Evolutionary conservation across 2,888 invertebrate species (phyloP).

Genomic region (Latrodectus elegans): DNA sequence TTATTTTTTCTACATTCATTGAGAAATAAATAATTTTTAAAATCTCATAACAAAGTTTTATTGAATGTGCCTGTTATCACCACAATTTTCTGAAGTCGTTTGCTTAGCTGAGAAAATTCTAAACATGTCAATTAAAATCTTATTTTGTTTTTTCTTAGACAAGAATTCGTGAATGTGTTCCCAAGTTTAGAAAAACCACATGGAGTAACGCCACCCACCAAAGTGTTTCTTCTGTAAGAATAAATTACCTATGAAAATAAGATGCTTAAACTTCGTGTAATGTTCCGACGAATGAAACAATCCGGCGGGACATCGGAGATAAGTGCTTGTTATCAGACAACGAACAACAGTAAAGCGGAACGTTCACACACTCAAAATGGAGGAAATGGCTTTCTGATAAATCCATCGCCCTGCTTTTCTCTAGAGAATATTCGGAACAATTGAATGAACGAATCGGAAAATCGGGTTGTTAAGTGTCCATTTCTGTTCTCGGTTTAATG

Average conservation of each 20-base stretch:
- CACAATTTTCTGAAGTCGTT: too few species aligned
- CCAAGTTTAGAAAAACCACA: too few species aligned
- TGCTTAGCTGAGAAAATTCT: too few species aligned
- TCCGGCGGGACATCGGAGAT: neutral
- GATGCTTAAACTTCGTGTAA: neutral
- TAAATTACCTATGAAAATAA: neutral
- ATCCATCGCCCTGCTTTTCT: slow-evolving; percentile 17
- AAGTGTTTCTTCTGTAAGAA: too few species aligned
- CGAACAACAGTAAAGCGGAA: slow-evolving; percentile 17
- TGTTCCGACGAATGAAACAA: neutral
- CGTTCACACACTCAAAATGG: slow-evolving; percentile 37
- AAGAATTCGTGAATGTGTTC: too few species aligned
- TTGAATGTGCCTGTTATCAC: too few species aligned
- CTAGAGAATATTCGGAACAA: slow-evolving; percentile 44
- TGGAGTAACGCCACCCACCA: too few species aligned
- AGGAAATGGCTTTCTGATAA: slow-evolving; percentile 36
- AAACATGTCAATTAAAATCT: too few species aligned
- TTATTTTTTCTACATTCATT: too few species aligned
- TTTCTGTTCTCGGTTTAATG: slow-evolving; percentile 24
- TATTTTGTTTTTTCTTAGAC: too few species aligned
- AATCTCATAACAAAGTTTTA: too few species aligned
- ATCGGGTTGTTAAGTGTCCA: slow-evolving; percentile 19
- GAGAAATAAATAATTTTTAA: too few species aligned
- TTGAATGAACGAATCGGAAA: slow-evolving; percentile 18
- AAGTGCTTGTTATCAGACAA: slow-evolving; percentile 8